Base-by-base conservation (phyloP, 1,140 invertebrate genomes). In the Trachymyrmex septentrionalis region DNA sequence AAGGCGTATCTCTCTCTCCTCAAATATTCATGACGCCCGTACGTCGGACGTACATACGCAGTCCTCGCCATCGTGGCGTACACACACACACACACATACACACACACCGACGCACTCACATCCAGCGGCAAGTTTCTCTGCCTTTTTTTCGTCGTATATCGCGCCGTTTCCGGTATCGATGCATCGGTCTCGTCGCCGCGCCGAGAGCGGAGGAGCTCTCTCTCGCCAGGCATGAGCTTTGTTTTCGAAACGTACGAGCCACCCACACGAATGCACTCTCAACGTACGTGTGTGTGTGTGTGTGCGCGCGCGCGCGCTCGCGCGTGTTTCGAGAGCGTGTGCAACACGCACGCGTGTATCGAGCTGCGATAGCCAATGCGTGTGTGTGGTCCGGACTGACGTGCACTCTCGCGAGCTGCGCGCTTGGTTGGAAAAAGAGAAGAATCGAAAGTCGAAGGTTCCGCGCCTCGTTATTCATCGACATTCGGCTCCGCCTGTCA, bases 391-490 rank as follows among this genome's bases (percentile, higher is more conserved):
- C 89, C 88, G n/a, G 80, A 34, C 86, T 73, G 85, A 78, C 77
- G 87, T 69, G 72, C 87, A 48, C 67, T 78, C 71, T 78, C 71
- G 86, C 76, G 72, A 77, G 50, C 44, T 55, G 82, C 21, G 61
- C 82, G 73, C 63, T 85, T 78, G 61, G 71, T 85, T 64, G 63
- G 55, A 85, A 87, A 88, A 81, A 85, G 86, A 85, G 55, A 86
- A 85, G 85, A 88, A 75, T 77, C 85, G 66, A 77, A 91, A 92
- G 91, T 92, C 88, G 91, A 92, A 92, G 88, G 91, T 88, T 91
- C 91, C 86, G 84, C 76, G 89, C 80, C 90, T 91, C 90, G 90
- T 91, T 91, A 91, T 92, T 92, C 90, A 91, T 90, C 91, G 91
- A 90, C 86, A 88, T 89, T 90, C 89, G 87, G 90, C 90, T 91